Evolutionary conservation across 2,113 vertebrate genomes (phyloP).

Genomic region (Stegastes partitus): DNA sequence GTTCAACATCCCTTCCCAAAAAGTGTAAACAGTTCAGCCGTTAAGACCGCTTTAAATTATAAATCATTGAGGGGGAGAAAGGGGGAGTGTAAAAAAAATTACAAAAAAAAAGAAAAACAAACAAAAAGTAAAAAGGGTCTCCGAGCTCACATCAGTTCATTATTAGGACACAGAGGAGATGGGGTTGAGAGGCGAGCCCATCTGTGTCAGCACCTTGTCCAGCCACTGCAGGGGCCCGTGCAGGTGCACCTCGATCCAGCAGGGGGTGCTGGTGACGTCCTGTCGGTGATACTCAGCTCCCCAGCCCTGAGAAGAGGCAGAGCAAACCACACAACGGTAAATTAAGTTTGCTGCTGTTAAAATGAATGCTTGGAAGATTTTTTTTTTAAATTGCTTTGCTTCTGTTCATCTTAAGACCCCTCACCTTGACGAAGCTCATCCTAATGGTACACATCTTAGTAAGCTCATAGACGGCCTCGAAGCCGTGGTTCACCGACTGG

Average conservation of each 20-base stretch:
- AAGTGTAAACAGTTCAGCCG: conserved; percentile 87
- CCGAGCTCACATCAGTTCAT: conserved; percentile 66
- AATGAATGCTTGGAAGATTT: neutral
- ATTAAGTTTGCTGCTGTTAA: neutral
- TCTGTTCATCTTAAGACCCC: conserved; percentile 8
- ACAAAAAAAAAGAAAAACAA: conserved; percentile 25
- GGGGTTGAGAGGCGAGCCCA: conserved; percentile 97
- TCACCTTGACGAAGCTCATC: conserved; percentile 98
- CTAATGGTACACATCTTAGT: conserved; percentile 99
- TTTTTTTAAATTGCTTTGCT: neutral
- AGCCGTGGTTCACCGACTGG: conserved; percentile 97
- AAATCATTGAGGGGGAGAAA: conserved; percentile 58
- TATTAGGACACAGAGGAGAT: conserved; percentile 99
- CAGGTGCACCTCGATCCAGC: conserved; percentile 99
- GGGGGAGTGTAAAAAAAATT: neutral
- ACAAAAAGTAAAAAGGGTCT: conserved; percentile 48
- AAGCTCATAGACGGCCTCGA: conserved; percentile 97
- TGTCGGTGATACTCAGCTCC: conserved; percentile 97
- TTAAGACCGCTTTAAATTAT: conserved; percentile 83
- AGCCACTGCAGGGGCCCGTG: conserved; percentile 98
- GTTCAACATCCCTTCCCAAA: conserved; percentile 75
- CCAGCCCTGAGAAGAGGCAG: conserved; percentile 88
- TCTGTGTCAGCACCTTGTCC: conserved; percentile 99
- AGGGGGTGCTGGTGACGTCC: conserved; percentile 98
- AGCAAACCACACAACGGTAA: neutral